Conservation (phyloP, 2,797 vertebrate genomes). For the Pristis pectinata region DNA sequence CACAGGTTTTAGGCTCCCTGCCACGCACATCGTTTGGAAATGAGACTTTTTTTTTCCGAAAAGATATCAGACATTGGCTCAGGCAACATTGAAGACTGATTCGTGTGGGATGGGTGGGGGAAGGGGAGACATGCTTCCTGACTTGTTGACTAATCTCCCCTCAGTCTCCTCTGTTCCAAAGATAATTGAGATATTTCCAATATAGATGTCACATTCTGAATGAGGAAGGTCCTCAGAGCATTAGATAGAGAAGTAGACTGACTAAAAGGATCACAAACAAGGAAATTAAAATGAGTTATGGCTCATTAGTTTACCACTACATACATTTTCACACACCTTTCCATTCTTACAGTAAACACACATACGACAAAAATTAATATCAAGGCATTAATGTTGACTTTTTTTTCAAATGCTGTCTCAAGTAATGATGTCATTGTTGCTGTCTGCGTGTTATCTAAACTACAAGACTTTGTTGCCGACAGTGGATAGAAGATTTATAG, state of each 20-base stretch:
- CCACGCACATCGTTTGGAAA: constrained; percentile 51
- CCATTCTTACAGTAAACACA: not conserved
- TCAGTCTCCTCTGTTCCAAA: not conserved
- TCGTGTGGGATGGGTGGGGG: no score
- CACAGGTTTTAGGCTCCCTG: constrained; percentile 51
- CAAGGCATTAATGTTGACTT: not conserved
- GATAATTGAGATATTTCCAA: not conserved
- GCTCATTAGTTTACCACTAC: not conserved
- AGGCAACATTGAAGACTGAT: not conserved
- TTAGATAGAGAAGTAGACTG: not conserved
- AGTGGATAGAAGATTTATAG: constrained; percentile 24
- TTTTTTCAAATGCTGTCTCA: not conserved
- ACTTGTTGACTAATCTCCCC: not conserved
- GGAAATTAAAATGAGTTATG: not conserved
- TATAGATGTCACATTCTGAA: not conserved
- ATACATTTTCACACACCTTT: not conserved
- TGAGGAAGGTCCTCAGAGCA: no score
- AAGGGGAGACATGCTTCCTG: no score
- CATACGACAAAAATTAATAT: not conserved
- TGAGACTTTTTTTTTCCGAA: constrained; percentile 53
- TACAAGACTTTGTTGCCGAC: not conserved
- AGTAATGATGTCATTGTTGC: constrained; percentile 23
- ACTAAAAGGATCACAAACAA: not conserved
- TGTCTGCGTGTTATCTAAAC: constrained; percentile 25
- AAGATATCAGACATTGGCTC: constrained; percentile 48